Evolutionary conservation across 2,888 invertebrate genomes (phyloP).

Genomic region (Palloptera scutellata): DNA sequence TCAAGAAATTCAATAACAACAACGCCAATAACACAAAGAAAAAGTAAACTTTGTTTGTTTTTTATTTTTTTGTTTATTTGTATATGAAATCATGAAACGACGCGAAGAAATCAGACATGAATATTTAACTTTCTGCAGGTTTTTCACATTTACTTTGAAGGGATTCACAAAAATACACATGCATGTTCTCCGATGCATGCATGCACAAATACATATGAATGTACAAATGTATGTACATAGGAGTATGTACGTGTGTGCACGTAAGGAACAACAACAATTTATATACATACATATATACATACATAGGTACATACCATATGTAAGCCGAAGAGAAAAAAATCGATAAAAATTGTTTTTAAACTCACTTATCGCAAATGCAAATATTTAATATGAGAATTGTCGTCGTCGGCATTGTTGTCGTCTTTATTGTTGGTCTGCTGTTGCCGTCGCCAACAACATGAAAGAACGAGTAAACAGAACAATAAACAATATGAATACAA

Average conservation of each 20-base stretch:
- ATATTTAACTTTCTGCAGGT: too few species aligned
- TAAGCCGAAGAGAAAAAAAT: slow-evolving; percentile 9
- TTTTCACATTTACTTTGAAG: too few species aligned
- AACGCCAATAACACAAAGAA: too few species aligned
- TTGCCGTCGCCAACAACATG: not conserved
- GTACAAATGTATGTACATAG: not conserved
- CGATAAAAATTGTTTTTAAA: slow-evolving; percentile 25
- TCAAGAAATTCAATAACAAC: too few species aligned
- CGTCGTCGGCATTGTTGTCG: not conserved
- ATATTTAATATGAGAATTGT: slow-evolving; percentile 20
- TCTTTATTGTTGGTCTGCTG: not conserved
- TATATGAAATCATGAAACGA: too few species aligned
- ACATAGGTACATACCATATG: too few species aligned
- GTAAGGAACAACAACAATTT: slow-evolving; percentile 3
- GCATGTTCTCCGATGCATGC: too few species aligned
- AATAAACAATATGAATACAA: slow-evolving; percentile 7
- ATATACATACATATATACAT: too few species aligned
- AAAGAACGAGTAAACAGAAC: not conserved
- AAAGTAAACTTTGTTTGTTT: too few species aligned
- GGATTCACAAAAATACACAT: too few species aligned
- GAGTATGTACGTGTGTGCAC: not conserved
- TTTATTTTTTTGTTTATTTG: too few species aligned
- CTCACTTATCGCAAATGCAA: slow-evolving; percentile 31
- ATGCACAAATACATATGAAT: not conserved
- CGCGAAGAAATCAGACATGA: too few species aligned